Percentiles rank a stretch among this genome's conserved stretches.
Evolutionary conservation across 2,797 vertebrate species (phyloP).

Genomic region (Dicrostonyx torquatus): DNA sequence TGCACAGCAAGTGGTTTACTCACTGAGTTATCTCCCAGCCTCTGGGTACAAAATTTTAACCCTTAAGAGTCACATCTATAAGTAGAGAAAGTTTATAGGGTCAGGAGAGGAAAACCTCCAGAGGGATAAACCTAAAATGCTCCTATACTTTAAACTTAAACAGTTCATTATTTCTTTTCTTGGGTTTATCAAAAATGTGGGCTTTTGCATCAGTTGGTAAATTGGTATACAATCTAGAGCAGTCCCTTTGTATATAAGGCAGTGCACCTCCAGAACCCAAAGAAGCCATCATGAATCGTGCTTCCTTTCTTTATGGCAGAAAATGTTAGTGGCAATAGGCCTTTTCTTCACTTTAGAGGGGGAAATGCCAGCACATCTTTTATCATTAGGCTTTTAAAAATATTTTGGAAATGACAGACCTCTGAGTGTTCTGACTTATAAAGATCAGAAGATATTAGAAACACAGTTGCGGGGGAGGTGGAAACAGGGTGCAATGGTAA

Average conservation of each 20-base stretch:
- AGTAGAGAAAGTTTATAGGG: not conserved
- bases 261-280: not conserved
- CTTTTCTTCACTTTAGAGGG: not conserved
- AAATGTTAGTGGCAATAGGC: not conserved
- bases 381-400: not conserved
- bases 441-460: not conserved
- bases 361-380: not conserved
- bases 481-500: not conserved
- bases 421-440: not conserved
- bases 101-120: not conserved
- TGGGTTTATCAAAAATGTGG: not conserved
- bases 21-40: not conserved
- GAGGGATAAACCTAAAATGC: not conserved
- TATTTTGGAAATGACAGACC: not conserved
- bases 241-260: not conserved
- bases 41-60: not conserved
- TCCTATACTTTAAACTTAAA: not conserved
- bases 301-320: not conserved
- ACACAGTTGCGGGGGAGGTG: fast-evolving
- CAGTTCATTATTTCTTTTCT: not conserved
- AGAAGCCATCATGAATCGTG: not conserved
- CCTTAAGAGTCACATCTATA: not conserved
- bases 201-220: not conserved
- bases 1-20: no score
- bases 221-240: not conserved